Conservation (phyloP, 2,888 invertebrate species). For the Habroteleia sp. region DNA sequence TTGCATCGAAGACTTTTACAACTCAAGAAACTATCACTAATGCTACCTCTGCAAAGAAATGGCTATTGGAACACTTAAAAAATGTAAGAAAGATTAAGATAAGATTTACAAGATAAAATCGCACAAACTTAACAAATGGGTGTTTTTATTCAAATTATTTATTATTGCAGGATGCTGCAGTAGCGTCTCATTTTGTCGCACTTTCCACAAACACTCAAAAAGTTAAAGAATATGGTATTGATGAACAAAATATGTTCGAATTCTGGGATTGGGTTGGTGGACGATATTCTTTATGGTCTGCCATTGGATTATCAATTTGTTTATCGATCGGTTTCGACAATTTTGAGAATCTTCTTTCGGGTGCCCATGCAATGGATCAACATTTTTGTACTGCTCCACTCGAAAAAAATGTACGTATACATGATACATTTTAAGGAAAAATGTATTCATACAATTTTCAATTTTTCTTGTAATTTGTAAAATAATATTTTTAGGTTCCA, state of each 20-base stretch:
- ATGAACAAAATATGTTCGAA: constrained; percentile 98
- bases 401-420: constrained; percentile 90
- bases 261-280: constrained; percentile 99
- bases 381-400: constrained; percentile 94
- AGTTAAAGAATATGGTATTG: constrained; percentile 98
- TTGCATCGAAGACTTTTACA: constrained; percentile 99
- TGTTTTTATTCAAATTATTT: not conserved
- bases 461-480: too few species aligned
- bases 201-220: constrained; percentile 96
- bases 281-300: constrained; percentile 98
- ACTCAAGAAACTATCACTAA: constrained; percentile 99
- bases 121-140: too few species aligned
- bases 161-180: constrained; percentile 87
- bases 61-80: constrained; percentile 94
- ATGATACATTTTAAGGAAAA: too few species aligned
- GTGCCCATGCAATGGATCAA: constrained; percentile 96
- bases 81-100: constrained; percentile 84
- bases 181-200: constrained; percentile 99
- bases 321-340: constrained; percentile 96
- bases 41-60: constrained; percentile 97
- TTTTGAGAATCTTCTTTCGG: constrained; percentile 94
- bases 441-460: too few species aligned
- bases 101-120: too few species aligned
- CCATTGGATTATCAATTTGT: constrained; percentile 98
- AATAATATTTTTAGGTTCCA: constrained; percentile 87